Conservation (phyloP, 2,888 invertebrate species). For the Troglohyphantes excavatus region DNA sequence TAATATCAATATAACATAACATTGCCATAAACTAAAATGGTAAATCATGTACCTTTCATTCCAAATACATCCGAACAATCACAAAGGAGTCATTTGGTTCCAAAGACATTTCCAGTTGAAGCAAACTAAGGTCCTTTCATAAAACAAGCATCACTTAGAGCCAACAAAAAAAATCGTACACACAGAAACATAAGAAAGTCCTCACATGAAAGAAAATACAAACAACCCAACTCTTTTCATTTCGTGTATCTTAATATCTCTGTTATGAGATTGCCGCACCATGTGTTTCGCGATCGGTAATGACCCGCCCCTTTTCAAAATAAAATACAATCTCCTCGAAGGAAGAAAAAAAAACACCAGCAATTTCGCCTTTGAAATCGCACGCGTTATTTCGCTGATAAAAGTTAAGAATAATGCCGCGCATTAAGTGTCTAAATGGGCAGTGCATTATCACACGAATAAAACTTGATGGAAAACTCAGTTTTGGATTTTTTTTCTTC, state of each 20-base stretch:
- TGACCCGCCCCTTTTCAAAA: background rate
- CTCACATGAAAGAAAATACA: background rate
- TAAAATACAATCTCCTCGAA: background rate
- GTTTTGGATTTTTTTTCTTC: background rate
- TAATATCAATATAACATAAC: no score
- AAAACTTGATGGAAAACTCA: slow-evolving; percentile 43
- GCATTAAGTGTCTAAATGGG: slow-evolving; percentile 63
- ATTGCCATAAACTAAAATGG: no score
- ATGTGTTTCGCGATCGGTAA: background rate
- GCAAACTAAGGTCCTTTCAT: background rate
- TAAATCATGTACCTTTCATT: no score
- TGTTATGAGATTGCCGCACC: slow-evolving; percentile 30
- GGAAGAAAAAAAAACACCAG: slow-evolving; percentile 40
- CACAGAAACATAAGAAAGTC: background rate
- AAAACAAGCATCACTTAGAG: background rate
- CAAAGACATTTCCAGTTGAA: background rate
- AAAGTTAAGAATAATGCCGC: slow-evolving; percentile 45
- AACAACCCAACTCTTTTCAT: slow-evolving; percentile 15
- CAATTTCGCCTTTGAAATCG: slow-evolving; percentile 45
- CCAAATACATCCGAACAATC: no score
- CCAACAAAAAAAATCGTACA: no score
- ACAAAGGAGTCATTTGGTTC: no score
- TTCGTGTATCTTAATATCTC: slow-evolving; percentile 46
- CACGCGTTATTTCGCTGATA: slow-evolving; percentile 35
- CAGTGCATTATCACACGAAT: slow-evolving; percentile 41